Conservation (phyloP, 1,140 invertebrate species). For the Conopomorpha cramerella region DNA sequence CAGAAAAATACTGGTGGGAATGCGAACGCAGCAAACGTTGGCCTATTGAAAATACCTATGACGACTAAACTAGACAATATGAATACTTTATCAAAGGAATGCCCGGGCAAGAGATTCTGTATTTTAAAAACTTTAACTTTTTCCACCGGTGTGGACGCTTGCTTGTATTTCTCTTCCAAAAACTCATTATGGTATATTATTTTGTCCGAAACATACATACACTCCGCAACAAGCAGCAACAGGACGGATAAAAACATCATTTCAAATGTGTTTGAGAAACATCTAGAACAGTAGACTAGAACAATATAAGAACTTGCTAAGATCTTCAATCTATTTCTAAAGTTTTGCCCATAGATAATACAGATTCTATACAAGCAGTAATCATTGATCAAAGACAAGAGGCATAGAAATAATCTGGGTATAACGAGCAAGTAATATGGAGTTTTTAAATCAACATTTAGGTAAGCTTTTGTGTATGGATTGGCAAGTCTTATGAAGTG, state of each 20-base stretch:
- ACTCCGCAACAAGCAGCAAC: conserved; percentile 74
- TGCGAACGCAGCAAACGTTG: conserved; percentile 88
- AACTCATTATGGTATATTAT: conserved; percentile 74
- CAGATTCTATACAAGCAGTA: conserved; percentile 81
- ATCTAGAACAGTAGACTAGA: conserved; percentile 80
- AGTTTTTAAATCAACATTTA: conserved; percentile 66
- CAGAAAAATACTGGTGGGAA: conserved; percentile 86
- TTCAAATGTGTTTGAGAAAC: conserved; percentile 92
- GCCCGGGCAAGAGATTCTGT: conserved; percentile 68
- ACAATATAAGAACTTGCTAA: conserved; percentile 89
- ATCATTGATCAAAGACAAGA: conserved; percentile 82
- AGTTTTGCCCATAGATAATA: conserved; percentile 71
- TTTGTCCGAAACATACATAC: conserved; percentile 76
- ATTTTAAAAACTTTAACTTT: conserved; percentile 76
- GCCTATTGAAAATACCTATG: conserved; percentile 88
- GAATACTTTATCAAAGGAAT: conserved; percentile 72
- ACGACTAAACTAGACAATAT: conserved; percentile 72
- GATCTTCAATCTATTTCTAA: conserved; percentile 70
- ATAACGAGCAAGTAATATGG: conserved; percentile 77
- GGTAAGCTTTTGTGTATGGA: conserved; percentile 61
- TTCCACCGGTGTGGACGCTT: conserved; percentile 70
- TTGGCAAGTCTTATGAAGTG: conserved; percentile 66
- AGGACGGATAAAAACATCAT: conserved; percentile 78
- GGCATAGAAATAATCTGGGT: conserved; percentile 78
- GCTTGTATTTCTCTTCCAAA: conserved; percentile 71